Base-by-base conservation (phyloP, 2,113 vertebrate species). In the Trinectes maculatus region DNA sequence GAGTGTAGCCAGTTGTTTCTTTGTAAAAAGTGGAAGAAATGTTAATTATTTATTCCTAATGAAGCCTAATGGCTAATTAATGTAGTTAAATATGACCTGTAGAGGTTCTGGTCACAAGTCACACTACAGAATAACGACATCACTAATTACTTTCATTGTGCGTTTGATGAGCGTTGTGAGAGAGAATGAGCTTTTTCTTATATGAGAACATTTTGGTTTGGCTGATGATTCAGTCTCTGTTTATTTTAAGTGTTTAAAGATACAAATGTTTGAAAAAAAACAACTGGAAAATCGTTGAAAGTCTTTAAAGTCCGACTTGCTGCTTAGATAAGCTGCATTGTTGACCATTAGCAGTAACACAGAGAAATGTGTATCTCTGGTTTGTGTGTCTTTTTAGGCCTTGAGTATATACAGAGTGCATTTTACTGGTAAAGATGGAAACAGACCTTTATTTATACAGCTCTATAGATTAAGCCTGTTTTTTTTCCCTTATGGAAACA, bases 161-260 rank as follows among this genome's bases (percentile, higher is more conserved):
- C n/a, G n/a, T n/a, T n/a, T n/a, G n/a, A n/a, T n/a, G n/a, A n/a
- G n/a, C n/a, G n/a, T n/a, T n/a, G n/a, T n/a, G n/a, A n/a, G n/a
- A 16, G 37, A n/a, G 37, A 7, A 39, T 39, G 5, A 16, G 36
- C 5, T 36, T 36, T 5, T 7, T 69, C 62, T 29, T 3, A 54
- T 21, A 59, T 69, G n/a, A n/a, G n/a, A n/a, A n/a, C n/a, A n/a
- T 64, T 65, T 13, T 29, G 25, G 42, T 51, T 49, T 7, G n/a
- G 18, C 15, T n/a, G 6, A 21, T 40, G 5, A 58, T 33, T 48
- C 7, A 47, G 31, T 18, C 40, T 56, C n/a, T 48, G n/a, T 60
- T 43, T 39, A 19, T 26, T 16, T 63, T 25, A n/a, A n/a, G n/a
- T n/a, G n/a, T n/a, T n/a, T 18, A 39, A 54, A 52, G 16, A n/a